Base-by-base conservation (phyloP, 2,888 invertebrate species). In the Leucophenga montana region DNA sequence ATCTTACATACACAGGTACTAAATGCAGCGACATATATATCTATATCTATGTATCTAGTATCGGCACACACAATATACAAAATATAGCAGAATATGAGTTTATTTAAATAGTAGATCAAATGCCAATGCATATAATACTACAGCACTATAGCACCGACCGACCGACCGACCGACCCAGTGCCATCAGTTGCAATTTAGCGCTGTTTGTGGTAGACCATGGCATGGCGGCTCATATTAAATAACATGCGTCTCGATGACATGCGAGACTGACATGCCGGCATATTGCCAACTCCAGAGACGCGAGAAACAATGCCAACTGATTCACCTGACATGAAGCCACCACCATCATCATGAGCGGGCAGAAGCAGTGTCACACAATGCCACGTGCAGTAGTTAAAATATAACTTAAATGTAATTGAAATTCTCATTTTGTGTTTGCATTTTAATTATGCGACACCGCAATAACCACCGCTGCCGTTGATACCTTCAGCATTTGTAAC, bases 21-120 rank as follows among this genome's bases (percentile, higher is more conserved):
- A 31, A 54, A 20, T 18, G 54, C 54, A 54, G 16, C n/a, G 1
- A 54, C 54, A 54, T 20, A 18, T 5, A 54, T 54, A 16, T 11
- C 3, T 18, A 6, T 18, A 54, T 20, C 11, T 20, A 3, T 18
- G 27, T 27, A 27, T 27, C 27, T 27, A 27, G 3, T 27, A 27
- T 27, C 27, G 4, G 20, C n/a, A 2, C n/a, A 18, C 11, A n/a
- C n/a, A n/a, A n/a, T n/a, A n/a, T n/a, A n/a, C n/a, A 54, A 16
- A 3, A 18, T 18, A 18, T 18, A 11, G 54, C 16, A 11, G 56
- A 3, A 33, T 33, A 11, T 5, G 39, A 27, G 56, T 27, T 56
- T 56, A 56, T 56, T 56, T 56, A 22, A 22, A 56, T 56, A 22
- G 22, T 56, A 27, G 56, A 56, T 56, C 56, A 56, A 56, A 56